Evolutionary conservation across 2,797 vertebrate genomes (phyloP).

Genomic region (Scarus forsteni): DNA sequence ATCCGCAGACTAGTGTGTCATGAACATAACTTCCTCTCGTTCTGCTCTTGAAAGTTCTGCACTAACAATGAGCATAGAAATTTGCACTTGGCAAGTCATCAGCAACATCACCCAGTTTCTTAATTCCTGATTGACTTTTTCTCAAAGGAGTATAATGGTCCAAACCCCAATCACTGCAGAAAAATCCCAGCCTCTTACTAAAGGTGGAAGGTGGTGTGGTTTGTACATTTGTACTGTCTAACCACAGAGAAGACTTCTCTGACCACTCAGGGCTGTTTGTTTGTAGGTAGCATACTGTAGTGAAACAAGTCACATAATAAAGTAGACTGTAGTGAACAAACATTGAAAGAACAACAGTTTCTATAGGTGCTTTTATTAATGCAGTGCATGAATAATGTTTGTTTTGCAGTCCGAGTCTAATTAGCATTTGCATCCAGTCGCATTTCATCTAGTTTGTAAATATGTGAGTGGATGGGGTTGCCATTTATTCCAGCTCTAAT

Average conservation of each 20-base stretch:
- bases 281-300: slow-evolving; percentile 3
- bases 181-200: slow-evolving; percentile 15
- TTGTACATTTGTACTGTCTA: slow-evolving; percentile 31
- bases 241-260: slow-evolving; percentile 25
- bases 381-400: slow-evolving; percentile 26
- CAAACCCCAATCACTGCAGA: slow-evolving; percentile 1
- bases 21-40: background rate
- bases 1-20: background rate
- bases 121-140: slow-evolving; percentile 13
- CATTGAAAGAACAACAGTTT: slow-evolving; percentile 5
- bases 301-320: background rate
- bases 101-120: background rate
- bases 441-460: slow-evolving; percentile 35
- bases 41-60: background rate
- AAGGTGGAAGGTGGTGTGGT: slow-evolving; percentile 58
- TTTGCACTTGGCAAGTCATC: slow-evolving; percentile 9
- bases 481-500: slow-evolving; percentile 15
- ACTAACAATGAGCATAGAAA: background rate
- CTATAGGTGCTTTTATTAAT: slow-evolving; percentile 13
- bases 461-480: slow-evolving; percentile 12
- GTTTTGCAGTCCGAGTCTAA: slow-evolving; percentile 24
- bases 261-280: slow-evolving; percentile 23
- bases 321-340: background rate
- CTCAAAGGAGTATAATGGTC: slow-evolving; percentile 12
- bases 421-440: slow-evolving; percentile 33